phyloP scores from a whole-genome alignment of 2,888 invertebrate genomes.

The Pristionchus maxplancki region DNA sequence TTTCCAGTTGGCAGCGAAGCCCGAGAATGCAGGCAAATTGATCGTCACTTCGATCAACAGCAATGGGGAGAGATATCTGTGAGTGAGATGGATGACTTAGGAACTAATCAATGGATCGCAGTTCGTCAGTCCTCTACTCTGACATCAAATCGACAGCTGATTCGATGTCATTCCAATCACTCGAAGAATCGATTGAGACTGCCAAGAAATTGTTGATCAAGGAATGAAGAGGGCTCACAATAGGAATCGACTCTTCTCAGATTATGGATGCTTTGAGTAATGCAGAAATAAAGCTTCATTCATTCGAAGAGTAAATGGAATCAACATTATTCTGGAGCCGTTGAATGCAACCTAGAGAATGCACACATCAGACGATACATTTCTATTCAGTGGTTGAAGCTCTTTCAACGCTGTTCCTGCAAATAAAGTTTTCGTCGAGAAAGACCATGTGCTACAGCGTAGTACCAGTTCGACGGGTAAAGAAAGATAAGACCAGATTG shows the following conservation, averaged over 20 bases:
- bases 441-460: neutral
- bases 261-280: no score
- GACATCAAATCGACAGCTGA: constrained; percentile 66
- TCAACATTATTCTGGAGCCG: no score
- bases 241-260: neutral
- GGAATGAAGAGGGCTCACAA: neutral
- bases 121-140: constrained; percentile 66
- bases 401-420: no score
- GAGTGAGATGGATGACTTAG: constrained; percentile 37
- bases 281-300: no score
- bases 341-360: no score
- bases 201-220: constrained; percentile 50
- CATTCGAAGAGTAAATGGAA: neutral
- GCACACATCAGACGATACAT: no score
- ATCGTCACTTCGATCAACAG: constrained; percentile 67
- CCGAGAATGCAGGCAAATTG: constrained; percentile 64
- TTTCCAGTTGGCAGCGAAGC: constrained; percentile 59
- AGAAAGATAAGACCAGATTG: neutral
- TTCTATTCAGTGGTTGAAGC: no score
- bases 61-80: constrained; percentile 67
- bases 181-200: constrained; percentile 59
- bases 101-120: no score
- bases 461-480: neutral
- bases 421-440: no score
- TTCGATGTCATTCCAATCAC: constrained; percentile 55